Evolutionary conservation across 2,113 vertebrate species (phyloP).

Genomic region (Percina caprodes): DNA sequence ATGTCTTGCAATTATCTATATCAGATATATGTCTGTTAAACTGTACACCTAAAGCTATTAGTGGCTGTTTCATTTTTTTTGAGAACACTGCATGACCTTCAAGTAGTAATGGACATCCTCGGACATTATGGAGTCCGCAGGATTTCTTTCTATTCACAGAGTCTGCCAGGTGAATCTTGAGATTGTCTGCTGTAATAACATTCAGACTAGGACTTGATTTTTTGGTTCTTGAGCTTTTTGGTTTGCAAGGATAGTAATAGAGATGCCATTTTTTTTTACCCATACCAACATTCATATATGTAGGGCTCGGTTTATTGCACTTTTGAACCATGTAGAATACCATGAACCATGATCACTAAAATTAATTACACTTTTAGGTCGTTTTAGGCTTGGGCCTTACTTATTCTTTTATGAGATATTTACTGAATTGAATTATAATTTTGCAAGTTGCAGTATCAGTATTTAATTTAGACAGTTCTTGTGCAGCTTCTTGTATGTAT

Average conservation of each 20-base stretch:
- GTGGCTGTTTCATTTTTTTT: background rate
- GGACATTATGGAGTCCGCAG: background rate
- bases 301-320: too few relatives aligned
- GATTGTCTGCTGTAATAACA: background rate
- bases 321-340: background rate
- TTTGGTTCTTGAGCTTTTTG: background rate
- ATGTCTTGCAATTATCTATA: background rate
- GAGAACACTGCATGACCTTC: background rate
- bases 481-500: background rate
- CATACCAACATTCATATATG: background rate
- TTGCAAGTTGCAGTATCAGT: background rate
- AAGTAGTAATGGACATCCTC: background rate
- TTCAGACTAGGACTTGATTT: background rate
- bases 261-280: background rate
- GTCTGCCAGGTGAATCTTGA: background rate
- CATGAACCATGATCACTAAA: background rate
- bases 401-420: background rate
- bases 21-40: background rate
- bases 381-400: background rate
- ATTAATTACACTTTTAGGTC: background rate
- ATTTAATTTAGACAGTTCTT: background rate
- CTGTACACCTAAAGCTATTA: background rate
- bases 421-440: background rate
- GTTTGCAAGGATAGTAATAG: background rate
- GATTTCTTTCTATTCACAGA: background rate